phyloP scores from a whole-genome alignment of 2,888 invertebrate species.

The Microchrysa polita region DNA sequence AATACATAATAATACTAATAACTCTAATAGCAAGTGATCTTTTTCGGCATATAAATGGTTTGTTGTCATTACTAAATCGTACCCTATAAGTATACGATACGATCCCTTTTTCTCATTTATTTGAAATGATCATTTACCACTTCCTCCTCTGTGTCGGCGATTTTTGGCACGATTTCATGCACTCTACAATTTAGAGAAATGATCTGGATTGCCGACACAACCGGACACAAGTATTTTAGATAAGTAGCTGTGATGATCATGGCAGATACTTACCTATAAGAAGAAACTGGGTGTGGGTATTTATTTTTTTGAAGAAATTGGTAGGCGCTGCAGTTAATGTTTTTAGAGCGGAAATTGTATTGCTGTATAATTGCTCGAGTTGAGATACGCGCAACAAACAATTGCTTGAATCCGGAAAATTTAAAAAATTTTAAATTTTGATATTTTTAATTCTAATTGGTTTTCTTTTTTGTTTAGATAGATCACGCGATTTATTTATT shows the following conservation, averaged over 20 bases:
- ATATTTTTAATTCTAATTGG: no score
- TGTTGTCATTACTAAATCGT: constrained; percentile 16
- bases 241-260: neutral
- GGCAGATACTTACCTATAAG: neutral
- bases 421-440: no score
- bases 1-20: no score
- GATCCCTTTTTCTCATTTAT: constrained; percentile 1
- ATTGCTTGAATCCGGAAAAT: no score
- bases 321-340: neutral
- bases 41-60: no score
- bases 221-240: constrained; percentile 10
- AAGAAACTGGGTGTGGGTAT: no score
- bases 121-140: constrained; percentile 23
- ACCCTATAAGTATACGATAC: no score
- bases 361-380: no score
- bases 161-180: neutral
- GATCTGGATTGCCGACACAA: neutral
- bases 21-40: no score
- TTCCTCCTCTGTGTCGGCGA: constrained; percentile 29
- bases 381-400: no score
- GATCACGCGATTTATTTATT: no score
- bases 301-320: neutral
- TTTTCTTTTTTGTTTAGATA: no score
- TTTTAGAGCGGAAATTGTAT: constrained; percentile 8
- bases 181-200: neutral